Conservation (phyloP, 2,888 invertebrate species). For the Drosophila neutralis region DNA sequence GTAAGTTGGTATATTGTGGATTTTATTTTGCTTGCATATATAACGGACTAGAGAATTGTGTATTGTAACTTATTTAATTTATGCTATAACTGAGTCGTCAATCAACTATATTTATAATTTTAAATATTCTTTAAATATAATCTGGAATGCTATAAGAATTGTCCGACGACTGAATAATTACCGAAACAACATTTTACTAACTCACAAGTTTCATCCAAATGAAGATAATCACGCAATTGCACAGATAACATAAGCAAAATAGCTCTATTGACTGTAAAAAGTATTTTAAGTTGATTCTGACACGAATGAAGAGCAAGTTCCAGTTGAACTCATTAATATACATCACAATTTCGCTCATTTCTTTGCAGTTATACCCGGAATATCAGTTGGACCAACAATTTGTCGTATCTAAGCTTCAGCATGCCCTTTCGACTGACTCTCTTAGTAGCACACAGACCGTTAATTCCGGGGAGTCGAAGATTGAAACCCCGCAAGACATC, state of each 20-base stretch:
- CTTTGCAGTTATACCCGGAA: conserved; percentile 86
- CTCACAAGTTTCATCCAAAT: not conserved
- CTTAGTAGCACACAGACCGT: conserved; percentile 86
- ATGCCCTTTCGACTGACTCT: conserved; percentile 87
- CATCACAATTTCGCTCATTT: not conserved
- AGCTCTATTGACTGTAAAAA: not conserved
- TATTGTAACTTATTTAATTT: not conserved
- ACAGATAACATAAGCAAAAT: not conserved
- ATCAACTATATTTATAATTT: not conserved
- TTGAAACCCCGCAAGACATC: conserved; percentile 87
- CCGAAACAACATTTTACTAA: not conserved
- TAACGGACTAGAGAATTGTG: not conserved
- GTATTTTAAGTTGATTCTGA: not conserved
- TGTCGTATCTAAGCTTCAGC: conserved; percentile 88
- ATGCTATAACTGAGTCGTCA: not conserved
- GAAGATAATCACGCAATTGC: not conserved
- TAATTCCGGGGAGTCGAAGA: conserved; percentile 84
- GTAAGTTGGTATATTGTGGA: not conserved
- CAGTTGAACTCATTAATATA: not conserved
- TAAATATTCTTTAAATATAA: not conserved
- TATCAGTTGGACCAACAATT: conserved; percentile 90
- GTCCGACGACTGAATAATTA: not conserved
- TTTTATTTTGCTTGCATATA: not conserved
- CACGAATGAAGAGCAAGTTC: not conserved
- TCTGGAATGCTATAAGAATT: not conserved